A percentile compares a stretch with the other conserved stretches of the same genome.
Conservation (phyloP, 30 jellyfish, hydroid and myxozoan species). For the Rhopilema esculentum region DNA sequence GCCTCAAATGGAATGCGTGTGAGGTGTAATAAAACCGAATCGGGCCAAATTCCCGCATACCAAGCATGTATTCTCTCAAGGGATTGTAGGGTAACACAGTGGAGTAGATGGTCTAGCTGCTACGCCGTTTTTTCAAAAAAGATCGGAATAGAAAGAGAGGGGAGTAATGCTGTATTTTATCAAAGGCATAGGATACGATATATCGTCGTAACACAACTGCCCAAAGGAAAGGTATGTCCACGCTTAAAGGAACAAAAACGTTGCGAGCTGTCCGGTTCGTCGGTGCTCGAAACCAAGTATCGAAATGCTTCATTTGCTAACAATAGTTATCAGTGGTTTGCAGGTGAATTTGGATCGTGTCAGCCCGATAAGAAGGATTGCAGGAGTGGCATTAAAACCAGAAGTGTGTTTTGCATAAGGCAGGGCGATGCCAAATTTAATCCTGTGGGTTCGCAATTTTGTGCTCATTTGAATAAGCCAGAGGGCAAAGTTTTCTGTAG, state of each 20-base stretch:
- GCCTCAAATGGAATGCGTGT: constrained; percentile 8
- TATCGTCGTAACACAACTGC: neutral
- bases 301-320: neutral
- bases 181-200: constrained; percentile 36
- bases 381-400: constrained; percentile 41
- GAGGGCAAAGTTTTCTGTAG: constrained; percentile 47
- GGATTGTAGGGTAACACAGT: constrained; percentile 41
- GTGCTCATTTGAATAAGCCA: constrained; percentile 57
- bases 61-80: constrained; percentile 61
- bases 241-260: constrained; percentile 23
- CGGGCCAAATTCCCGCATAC: neutral
- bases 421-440: constrained; percentile 46
- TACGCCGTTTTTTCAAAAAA: neutral
- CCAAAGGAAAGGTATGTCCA: constrained; percentile 48
- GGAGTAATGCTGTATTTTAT: neutral
- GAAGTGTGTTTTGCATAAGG: constrained; percentile 73
- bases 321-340: constrained; percentile 51
- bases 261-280: constrained; percentile 35
- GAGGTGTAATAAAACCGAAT: constrained; percentile 16
- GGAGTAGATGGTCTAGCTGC: constrained; percentile 71
- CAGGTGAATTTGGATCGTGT: constrained; percentile 42
- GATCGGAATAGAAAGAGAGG: neutral
- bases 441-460: constrained; percentile 62
- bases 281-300: neutral
- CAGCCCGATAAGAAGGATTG: constrained; percentile 38